A percentile compares a stretch with the other conserved stretches of the same genome.
These are phyloP conservation scores for Crepidodera aurea DNA, from an alignment of 2,888 invertebrate genomes.

Conservation along the genomic window DNA sequence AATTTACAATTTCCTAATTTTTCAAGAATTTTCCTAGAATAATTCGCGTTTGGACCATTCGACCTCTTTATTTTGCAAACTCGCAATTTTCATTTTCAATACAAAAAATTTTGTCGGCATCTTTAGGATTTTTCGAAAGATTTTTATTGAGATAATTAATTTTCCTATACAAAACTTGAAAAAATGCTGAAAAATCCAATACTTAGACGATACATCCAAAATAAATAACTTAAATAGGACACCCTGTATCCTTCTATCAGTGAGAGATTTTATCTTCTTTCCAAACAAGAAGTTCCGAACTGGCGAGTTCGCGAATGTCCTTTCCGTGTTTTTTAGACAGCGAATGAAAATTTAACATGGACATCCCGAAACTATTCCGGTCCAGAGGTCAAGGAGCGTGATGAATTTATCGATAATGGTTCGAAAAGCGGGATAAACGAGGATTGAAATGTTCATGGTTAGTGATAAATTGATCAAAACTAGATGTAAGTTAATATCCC, in stretches of 20 bases:
- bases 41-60: too few relatives aligned
- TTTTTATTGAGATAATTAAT: too few relatives aligned
- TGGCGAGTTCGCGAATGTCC: constrained; percentile 34
- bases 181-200: too few relatives aligned
- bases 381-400: constrained; percentile 18
- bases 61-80: too few relatives aligned
- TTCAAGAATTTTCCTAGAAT: too few relatives aligned
- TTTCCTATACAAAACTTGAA: too few relatives aligned
- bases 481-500: not conserved
- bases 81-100: too few relatives aligned
- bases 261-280: constrained; percentile 28
- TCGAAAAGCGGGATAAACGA: not conserved
- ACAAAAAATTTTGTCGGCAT: too few relatives aligned
- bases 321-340: constrained; percentile 37
- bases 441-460: not conserved
- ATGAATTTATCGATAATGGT: constrained; percentile 19
- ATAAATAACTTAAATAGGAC: too few relatives aligned
- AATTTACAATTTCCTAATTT: too few relatives aligned
- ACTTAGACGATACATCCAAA: too few relatives aligned
- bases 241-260: not conserved
- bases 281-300: constrained; percentile 36
- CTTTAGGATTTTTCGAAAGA: too few relatives aligned
- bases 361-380: not conserved
- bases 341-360: constrained; percentile 41
- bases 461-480: constrained; percentile 2